phyloP scores from a whole-genome alignment of 2,797 vertebrate species.

The Acipenser oxyrinchus region DNA sequence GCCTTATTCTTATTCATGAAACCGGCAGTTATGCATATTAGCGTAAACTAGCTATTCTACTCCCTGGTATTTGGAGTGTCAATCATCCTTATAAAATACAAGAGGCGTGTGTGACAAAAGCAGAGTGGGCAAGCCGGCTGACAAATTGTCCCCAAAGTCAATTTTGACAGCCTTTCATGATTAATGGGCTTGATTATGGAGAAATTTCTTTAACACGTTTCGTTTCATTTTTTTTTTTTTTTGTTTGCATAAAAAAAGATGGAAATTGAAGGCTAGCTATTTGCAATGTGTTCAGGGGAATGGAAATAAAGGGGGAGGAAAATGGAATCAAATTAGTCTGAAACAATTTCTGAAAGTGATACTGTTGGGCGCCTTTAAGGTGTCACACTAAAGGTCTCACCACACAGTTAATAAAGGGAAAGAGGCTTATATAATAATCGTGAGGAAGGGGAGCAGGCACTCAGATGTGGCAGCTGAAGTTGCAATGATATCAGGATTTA shows the following conservation, averaged over 20 bases:
- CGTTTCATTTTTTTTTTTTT: conserved; percentile 47
- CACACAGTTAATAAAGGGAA: conserved; percentile 34
- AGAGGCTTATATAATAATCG: conserved; percentile 14
- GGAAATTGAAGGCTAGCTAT: conserved; percentile 19
- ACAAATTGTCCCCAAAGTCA: conserved; percentile 79
- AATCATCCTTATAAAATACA: conserved; percentile 68
- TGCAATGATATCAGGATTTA: neutral
- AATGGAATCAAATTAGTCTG: conserved; percentile 54
- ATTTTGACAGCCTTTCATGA: conserved; percentile 75
- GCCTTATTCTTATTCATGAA: conserved; percentile 76
- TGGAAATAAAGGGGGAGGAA: conserved; percentile 24
- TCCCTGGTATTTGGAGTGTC: conserved; percentile 58
- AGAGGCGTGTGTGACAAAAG: conserved; percentile 54
- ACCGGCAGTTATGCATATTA: conserved; percentile 64
- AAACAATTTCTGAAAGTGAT: conserved; percentile 22
- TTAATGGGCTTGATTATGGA: conserved; percentile 73
- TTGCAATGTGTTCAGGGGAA: conserved; percentile 30
- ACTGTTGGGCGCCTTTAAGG: conserved; percentile 4
- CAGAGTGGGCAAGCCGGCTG: conserved; percentile 50
- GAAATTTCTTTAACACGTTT: conserved; percentile 55
- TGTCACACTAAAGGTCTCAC: conserved; percentile 3
- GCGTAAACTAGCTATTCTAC: conserved; percentile 66
- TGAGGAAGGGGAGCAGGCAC: conserved; percentile 12
- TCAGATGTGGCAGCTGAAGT: neutral
- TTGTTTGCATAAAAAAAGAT: conserved; percentile 9